Base-by-base conservation (phyloP, 2,113 vertebrate species). In the Siniperca chuatsi region DNA sequence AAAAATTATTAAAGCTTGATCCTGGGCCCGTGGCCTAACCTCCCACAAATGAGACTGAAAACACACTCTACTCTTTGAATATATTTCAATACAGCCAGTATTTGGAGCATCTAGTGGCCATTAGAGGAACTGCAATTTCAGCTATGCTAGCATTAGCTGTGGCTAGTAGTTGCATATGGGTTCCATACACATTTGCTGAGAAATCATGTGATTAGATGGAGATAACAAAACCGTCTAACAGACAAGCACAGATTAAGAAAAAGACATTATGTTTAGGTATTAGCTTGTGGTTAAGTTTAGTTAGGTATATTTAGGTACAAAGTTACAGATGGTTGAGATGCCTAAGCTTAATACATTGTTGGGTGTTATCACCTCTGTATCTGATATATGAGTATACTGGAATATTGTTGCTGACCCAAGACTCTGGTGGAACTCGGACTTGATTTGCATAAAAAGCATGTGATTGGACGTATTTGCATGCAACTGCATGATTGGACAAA, bases 371-470 rank as follows among this genome's bases (percentile, higher is more conserved):
- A 44, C 16, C 4, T 29, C 33, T 23, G 4, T 60, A 40, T 62
- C 42, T 37, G 29, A 9, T 37, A 11, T 25, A 21, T 2, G 2
- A 44, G 29, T 40, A 11, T 2, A 20, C 71, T 46, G 37, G 37
- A 29, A 25, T 40, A 42, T 46, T 29, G 15, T 5, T 62, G 57
- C 21, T 40, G 23, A 71, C 8, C 57, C 16, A 55, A 11, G 20
- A 54, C 48, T 57, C 8, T 55, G 58, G 37, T 33, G 48, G 48
- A 66, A 65, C 35, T 13, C 50, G 5, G 23, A 55, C 20, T 8
- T 50, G 29, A 70, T 78, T 66, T 84, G 46, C 54, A 12, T 74
- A 9, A 57, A 60, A 52, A 42, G 13, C 29, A 50, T 7, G 52
- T 33, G 29, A 67, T 18, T 54, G 46, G 46, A 64, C 25, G 16